Base-by-base conservation (phyloP, 2,113 vertebrate genomes). In the Struthio camelus region DNA sequence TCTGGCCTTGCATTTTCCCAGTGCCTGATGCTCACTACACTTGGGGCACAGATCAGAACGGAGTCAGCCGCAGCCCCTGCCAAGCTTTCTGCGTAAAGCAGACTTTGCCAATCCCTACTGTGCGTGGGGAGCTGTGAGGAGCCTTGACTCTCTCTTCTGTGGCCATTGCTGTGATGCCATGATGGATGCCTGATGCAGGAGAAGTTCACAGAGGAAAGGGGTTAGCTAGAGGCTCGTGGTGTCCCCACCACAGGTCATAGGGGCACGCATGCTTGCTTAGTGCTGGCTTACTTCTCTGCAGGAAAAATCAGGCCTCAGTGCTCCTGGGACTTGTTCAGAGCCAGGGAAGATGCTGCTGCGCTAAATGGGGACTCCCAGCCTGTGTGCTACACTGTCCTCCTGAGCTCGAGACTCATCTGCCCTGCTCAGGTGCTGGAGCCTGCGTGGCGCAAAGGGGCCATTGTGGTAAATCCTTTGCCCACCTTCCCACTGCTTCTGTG, bases 1-100 rank as follows among this genome's bases (percentile, higher is more conserved):
- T 72, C 40, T 54, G 82, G 53, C 23, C 40, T 66, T 38, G 1
- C 0, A 0, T 46, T 80, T 80, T 89, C 17, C 42, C 7, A 2
- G 38, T 34, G 17, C 20, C 66, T 38, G 36, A 8, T 13, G 8
- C 27, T 78, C 40, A 40, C 59, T 66, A 30, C 9, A 17, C 72
- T 67, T 27, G 17, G 38, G 38, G 38, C 38, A 7, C 1, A 5
- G 76, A 14, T 23, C 38, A 90, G 53, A 28, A 56, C 30, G 40
- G 53, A 53, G 25, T 24, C 54, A 48, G n/a, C 14, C 28, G 51
- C n/a, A 85, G 23, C 8, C 48, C n/a, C 48, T 69, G 46, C 38
- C 8, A 38, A 69, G 9, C 12, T 54, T 38, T 38, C 48, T 2
- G 4, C 11, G 7, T 36, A 22, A 53, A 80, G 71, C 8, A 44